Evolutionary conservation across 2,113 vertebrate species (phyloP).

Genomic region (Esox niger): DNA sequence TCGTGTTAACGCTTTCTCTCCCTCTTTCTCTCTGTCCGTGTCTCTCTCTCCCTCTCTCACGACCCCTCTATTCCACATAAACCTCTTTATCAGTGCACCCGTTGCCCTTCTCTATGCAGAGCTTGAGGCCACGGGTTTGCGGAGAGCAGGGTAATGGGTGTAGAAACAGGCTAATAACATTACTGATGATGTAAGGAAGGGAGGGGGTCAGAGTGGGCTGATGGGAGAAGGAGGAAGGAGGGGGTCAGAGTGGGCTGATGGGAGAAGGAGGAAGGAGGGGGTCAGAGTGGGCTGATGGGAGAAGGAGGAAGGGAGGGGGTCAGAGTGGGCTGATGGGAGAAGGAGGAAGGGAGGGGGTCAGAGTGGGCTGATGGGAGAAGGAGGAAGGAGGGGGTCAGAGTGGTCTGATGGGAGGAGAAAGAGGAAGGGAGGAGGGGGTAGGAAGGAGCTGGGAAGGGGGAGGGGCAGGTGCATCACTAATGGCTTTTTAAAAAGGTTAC

Average conservation of each 20-base stretch:
- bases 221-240: background rate
- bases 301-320: constrained; percentile 43
- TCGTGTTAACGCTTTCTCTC: constrained; percentile 6
- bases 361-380: constrained; percentile 10
- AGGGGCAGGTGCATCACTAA: constrained; percentile 75
- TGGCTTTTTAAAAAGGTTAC: constrained; percentile 83
- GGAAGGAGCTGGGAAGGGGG: constrained; percentile 28
- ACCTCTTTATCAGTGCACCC: constrained; percentile 36
- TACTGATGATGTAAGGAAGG: constrained; percentile 57
- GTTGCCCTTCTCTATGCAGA: constrained; percentile 37
- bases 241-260: constrained; percentile 19
- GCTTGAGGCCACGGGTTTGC: constrained; percentile 24
- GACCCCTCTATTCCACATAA: background rate
- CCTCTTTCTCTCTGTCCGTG: background rate
- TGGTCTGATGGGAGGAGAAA: constrained; percentile 9
- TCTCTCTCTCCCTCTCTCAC: background rate
- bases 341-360: constrained; percentile 23
- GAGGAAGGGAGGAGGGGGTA: constrained; percentile 31
- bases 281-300: constrained; percentile 14
- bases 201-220: constrained; percentile 27
- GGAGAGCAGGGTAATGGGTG: constrained; percentile 55
- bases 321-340: constrained; percentile 35
- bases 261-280: constrained; percentile 30
- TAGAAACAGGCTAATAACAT: constrained; percentile 67
- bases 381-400: constrained; percentile 13